These are phyloP conservation scores for Chionoecetes opilio DNA, from an alignment of 1,140 invertebrate genomes.

Conservation along the genomic window DNA sequence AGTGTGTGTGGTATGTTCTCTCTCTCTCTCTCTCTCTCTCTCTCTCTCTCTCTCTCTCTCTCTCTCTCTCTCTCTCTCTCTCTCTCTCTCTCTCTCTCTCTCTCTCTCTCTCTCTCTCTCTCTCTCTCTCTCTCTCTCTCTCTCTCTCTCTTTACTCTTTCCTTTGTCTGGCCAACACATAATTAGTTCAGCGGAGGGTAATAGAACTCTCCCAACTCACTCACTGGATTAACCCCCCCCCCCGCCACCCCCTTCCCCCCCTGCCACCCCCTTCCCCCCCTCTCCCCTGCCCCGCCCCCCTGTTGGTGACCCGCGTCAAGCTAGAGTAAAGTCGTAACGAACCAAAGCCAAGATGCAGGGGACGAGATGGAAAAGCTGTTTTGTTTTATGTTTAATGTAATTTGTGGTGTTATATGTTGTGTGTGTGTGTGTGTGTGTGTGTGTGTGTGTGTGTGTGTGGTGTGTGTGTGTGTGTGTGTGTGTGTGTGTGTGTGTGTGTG, in stretches of 20 bases:
- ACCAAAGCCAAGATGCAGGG: not conserved
- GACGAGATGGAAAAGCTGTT: not conserved
- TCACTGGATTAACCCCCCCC: not conserved
- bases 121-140: not conserved
- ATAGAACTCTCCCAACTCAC: not conserved
- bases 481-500: not conserved
- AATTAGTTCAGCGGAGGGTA: not conserved
- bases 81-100: not conserved
- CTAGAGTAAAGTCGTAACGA: not conserved
- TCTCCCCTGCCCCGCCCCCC: not conserved
- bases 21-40: too few species aligned
- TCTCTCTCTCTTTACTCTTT: not conserved
- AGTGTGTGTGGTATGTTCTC: too few species aligned
- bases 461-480: not conserved
- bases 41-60: too few species aligned
- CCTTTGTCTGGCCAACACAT: constrained; percentile 1
- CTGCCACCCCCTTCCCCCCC: too few species aligned
- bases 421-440: constrained; percentile 6
- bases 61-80: too few species aligned
- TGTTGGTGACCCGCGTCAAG: not conserved
- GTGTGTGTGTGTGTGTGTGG: not conserved
- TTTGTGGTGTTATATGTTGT: not conserved
- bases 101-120: not conserved
- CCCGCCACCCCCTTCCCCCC: too few species aligned
- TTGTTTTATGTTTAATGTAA: not conserved